phyloP scores from a whole-genome alignment of 2,113 vertebrate species.

The Phylloscopus whistleri region DNA sequence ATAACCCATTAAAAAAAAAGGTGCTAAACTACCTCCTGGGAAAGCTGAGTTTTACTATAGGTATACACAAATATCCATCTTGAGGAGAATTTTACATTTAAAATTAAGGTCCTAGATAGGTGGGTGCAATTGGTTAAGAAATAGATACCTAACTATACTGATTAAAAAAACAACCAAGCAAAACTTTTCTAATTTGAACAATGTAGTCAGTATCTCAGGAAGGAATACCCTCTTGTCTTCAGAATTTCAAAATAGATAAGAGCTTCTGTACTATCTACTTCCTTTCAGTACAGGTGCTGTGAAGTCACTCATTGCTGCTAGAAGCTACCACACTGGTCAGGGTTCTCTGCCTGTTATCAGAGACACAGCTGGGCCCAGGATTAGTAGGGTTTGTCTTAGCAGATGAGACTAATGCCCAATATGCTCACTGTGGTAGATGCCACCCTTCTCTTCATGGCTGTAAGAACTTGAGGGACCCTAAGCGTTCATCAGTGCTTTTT shows the following conservation, averaged over 20 bases:
- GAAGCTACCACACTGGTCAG: background rate
- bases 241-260: background rate
- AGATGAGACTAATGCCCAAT: background rate
- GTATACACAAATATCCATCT: background rate
- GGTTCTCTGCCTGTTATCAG: background rate
- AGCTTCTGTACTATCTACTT: background rate
- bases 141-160: background rate
- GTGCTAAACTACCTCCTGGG: background rate
- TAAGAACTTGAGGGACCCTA: background rate
- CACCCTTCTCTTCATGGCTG: accelerated
- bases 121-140: background rate
- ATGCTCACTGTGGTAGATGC: background rate
- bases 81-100: background rate
- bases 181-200: background rate
- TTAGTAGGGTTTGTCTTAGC: background rate
- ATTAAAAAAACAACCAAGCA: background rate
- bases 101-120: background rate
- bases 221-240: background rate
- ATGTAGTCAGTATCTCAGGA: background rate
- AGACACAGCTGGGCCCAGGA: background rate
- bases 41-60: background rate
- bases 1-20: background rate
- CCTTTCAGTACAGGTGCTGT: background rate
- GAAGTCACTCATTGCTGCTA: background rate
- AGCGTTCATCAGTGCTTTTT: background rate